Conservation (phyloP, 2,113 vertebrate genomes). For the Lasiurus cinereus region DNA sequence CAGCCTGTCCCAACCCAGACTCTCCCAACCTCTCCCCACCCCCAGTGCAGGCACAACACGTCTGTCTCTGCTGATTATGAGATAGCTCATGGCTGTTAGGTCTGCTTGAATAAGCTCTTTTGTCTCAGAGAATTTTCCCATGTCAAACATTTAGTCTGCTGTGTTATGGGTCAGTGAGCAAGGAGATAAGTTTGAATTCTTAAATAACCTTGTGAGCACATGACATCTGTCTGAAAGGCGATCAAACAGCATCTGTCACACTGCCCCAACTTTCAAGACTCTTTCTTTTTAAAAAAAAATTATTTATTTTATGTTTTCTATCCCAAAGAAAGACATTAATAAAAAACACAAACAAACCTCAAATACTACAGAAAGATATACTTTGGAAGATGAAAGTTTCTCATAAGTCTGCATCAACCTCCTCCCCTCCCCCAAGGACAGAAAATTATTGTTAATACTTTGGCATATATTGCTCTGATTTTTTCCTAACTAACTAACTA, state of each 20-base stretch:
- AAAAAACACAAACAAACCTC: background rate
- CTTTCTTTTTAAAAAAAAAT: constrained; percentile 68
- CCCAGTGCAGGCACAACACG: constrained; percentile 47
- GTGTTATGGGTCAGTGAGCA: constrained; percentile 92
- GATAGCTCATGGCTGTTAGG: constrained; percentile 92
- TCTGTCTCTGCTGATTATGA: constrained; percentile 88
- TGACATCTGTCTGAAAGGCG: constrained; percentile 89
- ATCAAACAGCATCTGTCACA: constrained; percentile 90
- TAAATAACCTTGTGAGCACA: constrained; percentile 79
- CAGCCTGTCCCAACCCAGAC: background rate
- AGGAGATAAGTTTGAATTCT: constrained; percentile 83
- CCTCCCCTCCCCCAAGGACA: rapidly evolving
- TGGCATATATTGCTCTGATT: background rate
- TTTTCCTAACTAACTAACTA: background rate
- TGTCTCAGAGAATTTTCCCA: constrained; percentile 93
- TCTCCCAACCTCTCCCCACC: background rate
- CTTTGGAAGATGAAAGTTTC: background rate
- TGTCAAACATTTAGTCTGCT: constrained; percentile 90
- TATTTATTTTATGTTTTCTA: background rate
- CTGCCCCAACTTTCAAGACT: constrained; percentile 73
- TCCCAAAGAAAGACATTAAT: background rate
- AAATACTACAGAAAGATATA: background rate
- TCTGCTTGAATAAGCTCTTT: constrained; percentile 92
- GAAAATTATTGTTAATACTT: background rate
- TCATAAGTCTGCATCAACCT: background rate